Evolutionary conservation across 2,888 invertebrate species (phyloP).

Genomic region (Diachrysia chrysitis): DNA sequence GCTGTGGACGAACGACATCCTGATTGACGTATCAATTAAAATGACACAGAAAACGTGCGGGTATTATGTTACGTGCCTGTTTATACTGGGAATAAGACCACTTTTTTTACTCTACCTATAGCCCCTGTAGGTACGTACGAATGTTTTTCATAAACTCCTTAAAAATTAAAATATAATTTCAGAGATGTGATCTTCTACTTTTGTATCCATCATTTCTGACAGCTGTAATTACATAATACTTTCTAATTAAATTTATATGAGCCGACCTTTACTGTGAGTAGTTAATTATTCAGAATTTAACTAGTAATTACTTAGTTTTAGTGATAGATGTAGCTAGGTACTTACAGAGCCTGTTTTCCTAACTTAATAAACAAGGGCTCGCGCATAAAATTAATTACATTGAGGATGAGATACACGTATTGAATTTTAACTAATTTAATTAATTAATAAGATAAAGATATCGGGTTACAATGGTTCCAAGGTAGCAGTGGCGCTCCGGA

Average conservation of each 20-base stretch:
- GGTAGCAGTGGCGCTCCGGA: slow-evolving; percentile 63
- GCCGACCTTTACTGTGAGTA: slow-evolving; percentile 24
- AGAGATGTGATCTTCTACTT: slow-evolving; percentile 11
- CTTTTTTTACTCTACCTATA: slow-evolving; percentile 21
- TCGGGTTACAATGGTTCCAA: slow-evolving; percentile 68
- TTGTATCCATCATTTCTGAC: slow-evolving; percentile 7
- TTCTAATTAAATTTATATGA: slow-evolving; percentile 29
- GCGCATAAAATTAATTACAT: slow-evolving; percentile 59
- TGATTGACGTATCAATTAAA: slow-evolving; percentile 54
- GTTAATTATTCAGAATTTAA: slow-evolving; percentile 40
- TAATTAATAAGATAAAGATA: slow-evolving; percentile 74
- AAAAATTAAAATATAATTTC: slow-evolving; percentile 14
- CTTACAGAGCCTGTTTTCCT: slow-evolving; percentile 21
- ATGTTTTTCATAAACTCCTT: slow-evolving; percentile 10
- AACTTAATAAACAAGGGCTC: slow-evolving; percentile 54
- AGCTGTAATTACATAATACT: slow-evolving; percentile 21
- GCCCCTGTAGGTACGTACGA: slow-evolving; percentile 6
- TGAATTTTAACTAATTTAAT: slow-evolving; percentile 75
- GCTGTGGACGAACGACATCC: slow-evolving; percentile 43
- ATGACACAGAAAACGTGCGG: slow-evolving; percentile 32
- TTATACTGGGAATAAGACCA: slow-evolving; percentile 30
- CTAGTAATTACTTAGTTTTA: slow-evolving; percentile 42
- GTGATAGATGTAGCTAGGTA: slow-evolving; percentile 20
- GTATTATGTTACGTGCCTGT: slow-evolving; percentile 14
- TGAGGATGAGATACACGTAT: slow-evolving; percentile 67